Evolutionary conservation across 2,797 vertebrate genomes (phyloP), one percentile per base, ranked within the genome.

Genomic region (Melanotaenia parkinsoni): DNA sequence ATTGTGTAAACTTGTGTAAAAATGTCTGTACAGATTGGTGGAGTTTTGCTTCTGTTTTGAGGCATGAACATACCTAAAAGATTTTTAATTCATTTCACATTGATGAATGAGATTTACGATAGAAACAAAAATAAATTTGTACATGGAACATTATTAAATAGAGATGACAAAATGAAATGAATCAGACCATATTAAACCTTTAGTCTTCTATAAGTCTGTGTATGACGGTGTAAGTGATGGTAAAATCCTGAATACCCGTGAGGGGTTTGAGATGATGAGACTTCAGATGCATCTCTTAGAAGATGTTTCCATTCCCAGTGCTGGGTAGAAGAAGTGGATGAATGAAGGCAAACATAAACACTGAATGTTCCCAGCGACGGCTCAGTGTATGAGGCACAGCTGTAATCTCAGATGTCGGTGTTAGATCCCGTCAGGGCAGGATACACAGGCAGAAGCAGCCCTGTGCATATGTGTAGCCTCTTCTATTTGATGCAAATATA

Each of bases 281-380:
- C 74, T 84, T 85, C 60, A 86, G 74, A 82, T 70, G 63, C 22
- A 63, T 51, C 37, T 80, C 76, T 63, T 67, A 63, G 61, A 69
- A 69, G 76, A 79, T 72, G 76, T 76, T 79, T 85, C 66, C 67
- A 51, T 59, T 85, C 81, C 86, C 69, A 67, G 72, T 13, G 51
- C 70, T 38, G 63, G 18, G 70, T 14, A 63, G 76, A 80, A 80
- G 73, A 6, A 62, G 67, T 33, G 74, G 80, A 86, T 88, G 78
- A 88, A 86, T 89, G 67, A 51, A 58, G 43, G 45, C 63, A 54
- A 86, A 80, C 87, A 87, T 76, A 83, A 89, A 90, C 85, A 88
- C 22, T 53, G 79, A 63, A 70, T 77, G 78, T 80, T 90, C 82
- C 59, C 57, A 79, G 68, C 74, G 81, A 81, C 35, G 72, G 51